phyloP scores from a whole-genome alignment of 2,113 vertebrate genomes.

The Bos indicus region DNA sequence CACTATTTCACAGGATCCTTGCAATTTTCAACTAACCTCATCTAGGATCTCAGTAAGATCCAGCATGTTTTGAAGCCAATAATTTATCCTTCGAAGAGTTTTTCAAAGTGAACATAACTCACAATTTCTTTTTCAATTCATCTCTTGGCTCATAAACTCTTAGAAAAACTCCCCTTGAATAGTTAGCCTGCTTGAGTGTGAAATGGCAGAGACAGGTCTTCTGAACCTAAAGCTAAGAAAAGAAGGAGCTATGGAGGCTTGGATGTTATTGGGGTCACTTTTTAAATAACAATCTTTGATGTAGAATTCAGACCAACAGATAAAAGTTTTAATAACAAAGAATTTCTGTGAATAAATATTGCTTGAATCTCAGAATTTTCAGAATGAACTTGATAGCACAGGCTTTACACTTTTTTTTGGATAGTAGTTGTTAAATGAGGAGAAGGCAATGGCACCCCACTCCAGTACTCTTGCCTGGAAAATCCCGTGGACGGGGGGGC shows the following conservation, averaged over 20 bases:
- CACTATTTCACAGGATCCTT: neutral
- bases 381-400: neutral
- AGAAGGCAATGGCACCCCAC: too few species aligned
- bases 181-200: neutral
- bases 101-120: neutral
- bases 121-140: neutral
- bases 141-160: neutral
- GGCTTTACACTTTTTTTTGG: neutral
- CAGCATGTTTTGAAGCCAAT: neutral
- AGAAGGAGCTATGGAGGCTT: neutral
- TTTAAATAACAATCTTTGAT: neutral
- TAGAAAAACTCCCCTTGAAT: neutral
- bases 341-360: neutral
- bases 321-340: neutral
- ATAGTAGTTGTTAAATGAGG: neutral
- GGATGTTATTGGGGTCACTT: neutral
- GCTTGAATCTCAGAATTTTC: neutral
- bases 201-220: neutral
- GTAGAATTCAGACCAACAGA: neutral
- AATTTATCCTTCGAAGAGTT: neutral
- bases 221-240: neutral
- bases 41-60: neutral
- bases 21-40: neutral
- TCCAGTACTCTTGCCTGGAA: too few species aligned
- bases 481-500: too few species aligned